Base-by-base conservation (phyloP, 2,888 invertebrate species). In the Eumerus sabulonum region DNA sequence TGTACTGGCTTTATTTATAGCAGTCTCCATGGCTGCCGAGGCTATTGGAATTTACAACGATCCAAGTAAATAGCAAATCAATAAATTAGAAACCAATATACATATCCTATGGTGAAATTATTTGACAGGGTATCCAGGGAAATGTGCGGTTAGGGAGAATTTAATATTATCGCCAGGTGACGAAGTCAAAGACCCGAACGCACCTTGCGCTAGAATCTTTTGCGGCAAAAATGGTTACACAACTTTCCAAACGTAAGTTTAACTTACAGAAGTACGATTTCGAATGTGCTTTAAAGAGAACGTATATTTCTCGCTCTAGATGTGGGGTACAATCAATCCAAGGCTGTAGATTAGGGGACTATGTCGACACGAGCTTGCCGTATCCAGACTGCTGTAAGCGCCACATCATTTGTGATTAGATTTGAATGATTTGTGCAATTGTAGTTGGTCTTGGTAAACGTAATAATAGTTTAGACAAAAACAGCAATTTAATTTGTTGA, bases 321-420 rank as follows among this genome's bases (percentile, higher is more conserved):
- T 54, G 54, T 14, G 40, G 17, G 1, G 17, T 1, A 1, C 7
- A 18, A 3, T 4, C 5, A 12, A 11, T 11, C 5, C 17, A 54
- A 1, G 54, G 54, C 4, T 54, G 54, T 9, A 54, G n/a, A 11
- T 9, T 40, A 12, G 54, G 54, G 1, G 40, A 19, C 18, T 44
- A 35, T 14, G 7, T 57, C 7, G 35, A 57, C 9, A 44, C 42
- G 35, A 57, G 45, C 16, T 45, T 57, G n/a, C 57, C 44, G 5
- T 57, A 57, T 13, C 57, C 57, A 14, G 57, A 9, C 0, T 57
- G 57, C 16, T 57, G 57, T 45, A 18, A 40, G n/a, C 16, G 54
- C 1, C 54, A 18, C 1, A 4, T 54, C n/a, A 40, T 18, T 40
- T 53, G 51, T 53, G 11, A 16, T 12, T 36, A 36, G 19, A 13